Evolutionary conservation across 2,113 vertebrate genomes (phyloP).

Genomic region (Nannobrachium achirus): DNA sequence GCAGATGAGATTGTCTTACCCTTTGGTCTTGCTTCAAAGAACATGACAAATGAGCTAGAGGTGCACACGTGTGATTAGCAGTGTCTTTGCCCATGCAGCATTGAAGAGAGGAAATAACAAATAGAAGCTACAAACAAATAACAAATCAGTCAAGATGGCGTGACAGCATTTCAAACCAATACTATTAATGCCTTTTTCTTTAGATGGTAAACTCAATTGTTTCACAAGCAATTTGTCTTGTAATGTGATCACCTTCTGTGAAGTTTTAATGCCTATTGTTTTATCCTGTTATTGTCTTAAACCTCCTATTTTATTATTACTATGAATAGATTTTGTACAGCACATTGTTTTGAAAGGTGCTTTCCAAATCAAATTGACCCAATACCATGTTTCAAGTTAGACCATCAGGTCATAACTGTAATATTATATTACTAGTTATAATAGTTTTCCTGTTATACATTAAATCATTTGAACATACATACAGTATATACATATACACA

Average conservation of each 20-base stretch:
- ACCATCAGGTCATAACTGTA: no score
- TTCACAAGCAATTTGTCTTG: neutral
- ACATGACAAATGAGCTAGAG: slow-evolving; percentile 68
- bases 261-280: no score
- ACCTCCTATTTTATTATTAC: no score
- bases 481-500: no score
- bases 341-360: no score
- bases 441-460: no score
- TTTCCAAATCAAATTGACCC: no score
- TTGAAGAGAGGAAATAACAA: slow-evolving; percentile 8
- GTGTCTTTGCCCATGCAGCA: neutral
- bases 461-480: slow-evolving; percentile 12
- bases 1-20: slow-evolving; percentile 77
- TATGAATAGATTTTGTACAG: no score
- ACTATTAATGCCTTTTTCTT: neutral
- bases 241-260: neutral
- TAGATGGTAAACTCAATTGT: slow-evolving; percentile 15
- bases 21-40: slow-evolving; percentile 72
- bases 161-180: neutral
- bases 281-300: no score
- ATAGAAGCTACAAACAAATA: slow-evolving; percentile 4
- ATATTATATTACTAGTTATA: no score
- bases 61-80: slow-evolving; percentile 34
- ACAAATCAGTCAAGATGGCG: neutral
- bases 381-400: no score